Evolutionary conservation across 2,797 vertebrate genomes (phyloP).

Genomic region (Anableps anableps): DNA sequence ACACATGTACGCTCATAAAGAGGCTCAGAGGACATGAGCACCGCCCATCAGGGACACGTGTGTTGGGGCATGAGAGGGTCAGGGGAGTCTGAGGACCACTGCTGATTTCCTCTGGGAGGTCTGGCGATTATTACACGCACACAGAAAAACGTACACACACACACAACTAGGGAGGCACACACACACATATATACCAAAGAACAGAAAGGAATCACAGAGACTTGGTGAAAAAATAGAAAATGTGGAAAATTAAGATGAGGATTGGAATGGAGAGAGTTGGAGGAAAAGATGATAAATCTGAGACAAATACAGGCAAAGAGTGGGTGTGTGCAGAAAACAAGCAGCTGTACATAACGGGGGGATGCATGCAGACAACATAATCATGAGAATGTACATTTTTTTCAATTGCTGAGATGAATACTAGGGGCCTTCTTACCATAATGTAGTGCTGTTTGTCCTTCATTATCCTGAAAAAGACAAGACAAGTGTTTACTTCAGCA

Average conservation of each 20-base stretch:
- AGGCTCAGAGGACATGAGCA: constrained; percentile 67
- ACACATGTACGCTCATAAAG: constrained; percentile 44
- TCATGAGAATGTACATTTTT: constrained; percentile 31
- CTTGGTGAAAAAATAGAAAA: constrained; percentile 50
- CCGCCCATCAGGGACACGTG: constrained; percentile 85
- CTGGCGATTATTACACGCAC: constrained; percentile 82
- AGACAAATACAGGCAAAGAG: constrained; percentile 40
- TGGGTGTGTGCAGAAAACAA: constrained; percentile 26
- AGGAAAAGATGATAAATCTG: constrained; percentile 39
- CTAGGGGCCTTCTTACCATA: constrained; percentile 87
- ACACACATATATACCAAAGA: constrained; percentile 37
- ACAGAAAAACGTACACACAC: constrained; percentile 2
- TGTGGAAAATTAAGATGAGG: constrained; percentile 52
- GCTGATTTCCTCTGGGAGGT: constrained; percentile 97
- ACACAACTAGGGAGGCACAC: too few species aligned
- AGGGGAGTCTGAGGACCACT: constrained; percentile 81
- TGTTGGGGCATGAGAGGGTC: constrained; percentile 75
- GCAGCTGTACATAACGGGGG: constrained; percentile 29
- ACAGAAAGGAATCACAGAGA: constrained; percentile 50
- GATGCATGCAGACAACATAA: constrained; percentile 13
- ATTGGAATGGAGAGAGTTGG: constrained; percentile 9
- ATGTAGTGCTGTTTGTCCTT: constrained; percentile 97
- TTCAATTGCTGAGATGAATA: constrained; percentile 29
- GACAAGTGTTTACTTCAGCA: constrained; percentile 48
- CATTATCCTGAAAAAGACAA: constrained; percentile 88